These are phyloP conservation scores for Pycnonotus jocosus DNA, from an alignment of 2,113 vertebrate genomes.

Conservation along the genomic window DNA sequence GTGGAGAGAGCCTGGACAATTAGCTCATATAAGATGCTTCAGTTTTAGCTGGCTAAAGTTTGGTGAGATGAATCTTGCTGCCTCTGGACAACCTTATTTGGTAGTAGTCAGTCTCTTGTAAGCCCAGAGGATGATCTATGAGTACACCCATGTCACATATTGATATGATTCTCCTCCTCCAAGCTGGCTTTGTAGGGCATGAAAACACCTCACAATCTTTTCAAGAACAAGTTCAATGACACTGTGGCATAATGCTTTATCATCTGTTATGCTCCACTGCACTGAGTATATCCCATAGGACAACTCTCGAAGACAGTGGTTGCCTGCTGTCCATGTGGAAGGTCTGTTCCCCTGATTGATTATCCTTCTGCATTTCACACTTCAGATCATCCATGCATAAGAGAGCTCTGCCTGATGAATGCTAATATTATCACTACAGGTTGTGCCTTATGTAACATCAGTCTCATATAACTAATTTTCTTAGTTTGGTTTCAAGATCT, in stretches of 20 bases:
- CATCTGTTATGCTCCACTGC: neutral
- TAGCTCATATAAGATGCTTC: neutral
- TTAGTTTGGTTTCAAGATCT: neutral
- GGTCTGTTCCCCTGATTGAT: slow-evolving; percentile 7
- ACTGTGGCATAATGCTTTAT: slow-evolving; percentile 1
- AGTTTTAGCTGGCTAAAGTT: neutral
- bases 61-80: neutral
- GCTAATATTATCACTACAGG: neutral
- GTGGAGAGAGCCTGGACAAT: neutral
- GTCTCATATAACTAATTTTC: neutral
- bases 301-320: neutral
- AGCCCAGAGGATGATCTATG: neutral
- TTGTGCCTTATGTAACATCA: neutral
- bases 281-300: neutral
- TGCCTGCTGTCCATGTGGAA: neutral
- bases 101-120: neutral
- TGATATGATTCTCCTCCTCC: neutral
- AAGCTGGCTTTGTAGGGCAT: neutral
- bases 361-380: neutral
- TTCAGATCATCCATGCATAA: neutral
- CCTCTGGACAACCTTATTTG: neutral
- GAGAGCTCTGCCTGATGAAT: neutral
- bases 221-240: slow-evolving; percentile 1
- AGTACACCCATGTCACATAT: neutral
- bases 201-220: neutral